These are phyloP conservation scores for Eugnorisma glareosa DNA, from an alignment of 2,888 invertebrate genomes.

Conservation along the genomic window DNA sequence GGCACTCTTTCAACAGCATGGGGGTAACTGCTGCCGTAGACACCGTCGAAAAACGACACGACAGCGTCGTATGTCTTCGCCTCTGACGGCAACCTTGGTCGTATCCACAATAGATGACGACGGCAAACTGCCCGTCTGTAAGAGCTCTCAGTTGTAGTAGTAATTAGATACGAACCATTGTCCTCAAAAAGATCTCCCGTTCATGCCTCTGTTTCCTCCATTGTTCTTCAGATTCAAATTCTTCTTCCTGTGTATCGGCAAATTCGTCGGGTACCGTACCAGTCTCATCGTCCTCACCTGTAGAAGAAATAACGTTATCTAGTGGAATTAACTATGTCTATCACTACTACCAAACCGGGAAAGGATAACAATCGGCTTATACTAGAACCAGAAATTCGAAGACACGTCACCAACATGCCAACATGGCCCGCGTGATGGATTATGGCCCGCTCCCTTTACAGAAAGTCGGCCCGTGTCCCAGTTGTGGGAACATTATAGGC, in stretches of 20 bases:
- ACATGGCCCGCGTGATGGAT: not conserved
- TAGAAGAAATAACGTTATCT: conserved; percentile 5
- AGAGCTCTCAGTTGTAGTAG: not conserved
- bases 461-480: not conserved
- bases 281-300: conserved; percentile 82
- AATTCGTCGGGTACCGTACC: conserved; percentile 77
- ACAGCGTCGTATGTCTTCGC: not conserved
- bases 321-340: not conserved
- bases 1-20: not conserved
- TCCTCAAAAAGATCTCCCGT: conserved; percentile 94
- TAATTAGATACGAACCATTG: conserved; percentile 81
- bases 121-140: not conserved
- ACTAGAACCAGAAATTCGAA: not conserved
- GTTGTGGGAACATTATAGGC: not conserved
- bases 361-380: not conserved
- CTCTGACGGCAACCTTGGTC: not conserved
- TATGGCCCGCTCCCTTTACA: not conserved
- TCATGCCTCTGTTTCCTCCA: conserved; percentile 95
- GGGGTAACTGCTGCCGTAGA: not conserved
- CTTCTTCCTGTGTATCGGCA: conserved; percentile 91
- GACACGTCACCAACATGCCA: not conserved
- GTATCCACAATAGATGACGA: no score
- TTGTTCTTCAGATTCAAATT: conserved; percentile 93
- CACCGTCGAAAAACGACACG: not conserved
- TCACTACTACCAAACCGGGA: not conserved